Base-by-base conservation (phyloP, 2,888 invertebrate genomes). In the Ichneumon xanthorius region DNA sequence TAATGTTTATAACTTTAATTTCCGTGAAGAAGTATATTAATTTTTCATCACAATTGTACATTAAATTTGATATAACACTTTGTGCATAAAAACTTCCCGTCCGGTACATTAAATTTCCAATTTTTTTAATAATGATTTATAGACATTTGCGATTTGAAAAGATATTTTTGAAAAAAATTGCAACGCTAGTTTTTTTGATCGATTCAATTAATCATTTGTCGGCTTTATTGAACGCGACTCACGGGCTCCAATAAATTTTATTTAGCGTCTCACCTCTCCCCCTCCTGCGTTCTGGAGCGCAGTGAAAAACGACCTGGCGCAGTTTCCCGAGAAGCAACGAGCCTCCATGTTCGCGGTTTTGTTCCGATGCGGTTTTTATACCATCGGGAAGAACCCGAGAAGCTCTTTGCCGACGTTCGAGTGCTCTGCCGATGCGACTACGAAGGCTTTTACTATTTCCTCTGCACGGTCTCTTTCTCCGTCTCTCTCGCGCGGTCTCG, bases 401-500 rank as follows among this genome's bases (percentile, higher is more conserved):
- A 53, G 33, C 19, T 79, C 75, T 61, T 75, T 75, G 40, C 73
- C 63, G 37, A 65, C 22, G 40, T 71, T 84, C 65, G 65, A 80
- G 77, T 70, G 70, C 55, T 68, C 71, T 50, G 50, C 58, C 58
- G 65, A 40, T 58, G 58, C 58, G 26, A 58, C 58, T 58, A 48
- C 72, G 58, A 70, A 53, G 72, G 80, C 72, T 53, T 80, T 58
- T 58, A 53, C 22, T 80, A 75, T 75, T 63, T 80, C 75, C 80
- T 65, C 37, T 75, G 30, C 50, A 68, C 63, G 48, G 1, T 30
- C 78, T 33, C 19, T 19, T 58, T 61, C 19, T 45, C 68, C 19
- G 48, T 33, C 14, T 48, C 7, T 22, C 33, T 45, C 14, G 26
- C 58, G 11, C 16, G 30, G 22, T 55, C 26, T 58, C 58, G 11